These are phyloP conservation scores for Cantharis flavilabris DNA, from an alignment of 2,888 invertebrate species.

Conservation along the genomic window DNA sequence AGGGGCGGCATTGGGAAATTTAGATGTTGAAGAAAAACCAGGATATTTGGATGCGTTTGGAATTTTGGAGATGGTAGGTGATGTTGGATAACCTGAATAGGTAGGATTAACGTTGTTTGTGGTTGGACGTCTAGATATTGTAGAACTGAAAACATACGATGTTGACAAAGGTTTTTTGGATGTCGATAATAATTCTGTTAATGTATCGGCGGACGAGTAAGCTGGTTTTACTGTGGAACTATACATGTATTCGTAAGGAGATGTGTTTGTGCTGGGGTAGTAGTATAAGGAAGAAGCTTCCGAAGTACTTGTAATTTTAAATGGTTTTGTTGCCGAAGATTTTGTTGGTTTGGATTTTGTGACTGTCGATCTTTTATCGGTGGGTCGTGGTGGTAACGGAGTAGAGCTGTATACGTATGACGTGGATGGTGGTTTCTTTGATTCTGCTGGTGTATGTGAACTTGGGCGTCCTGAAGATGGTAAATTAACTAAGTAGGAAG, in stretches of 20 bases:
- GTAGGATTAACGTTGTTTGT: slow-evolving; percentile 38
- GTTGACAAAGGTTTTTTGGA: slow-evolving; percentile 53
- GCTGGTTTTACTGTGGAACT: slow-evolving; percentile 47
- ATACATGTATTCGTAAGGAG: slow-evolving; percentile 26
- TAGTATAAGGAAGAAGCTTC: slow-evolving; percentile 1
- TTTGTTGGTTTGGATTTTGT: slow-evolving; percentile 17
- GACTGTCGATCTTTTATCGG: slow-evolving; percentile 30
- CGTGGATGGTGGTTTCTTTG: slow-evolving; percentile 54
- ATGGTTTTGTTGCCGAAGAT: neutral
- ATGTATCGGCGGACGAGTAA: slow-evolving; percentile 43
- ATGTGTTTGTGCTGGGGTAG: slow-evolving; percentile 33
- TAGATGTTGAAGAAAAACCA: slow-evolving; percentile 31
- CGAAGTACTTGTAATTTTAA: neutral
- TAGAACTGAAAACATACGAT: slow-evolving; percentile 51
- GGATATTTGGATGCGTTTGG: slow-evolving; percentile 11
- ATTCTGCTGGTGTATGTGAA: slow-evolving; percentile 20
- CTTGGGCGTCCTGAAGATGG: slow-evolving; percentile 32
- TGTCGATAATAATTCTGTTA: slow-evolving; percentile 40
- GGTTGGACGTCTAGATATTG: slow-evolving; percentile 42
- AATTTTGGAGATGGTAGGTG: neutral
- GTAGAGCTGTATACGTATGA: slow-evolving; percentile 55
- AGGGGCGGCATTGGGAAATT: slow-evolving; percentile 57
- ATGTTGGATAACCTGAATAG: slow-evolving; percentile 34
- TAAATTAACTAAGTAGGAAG: slow-evolving; percentile 16
- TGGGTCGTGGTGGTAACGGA: slow-evolving; percentile 43